Evolutionary conservation across 2,888 invertebrate species (phyloP).

Genomic region (Sabellastarte sp.): DNA sequence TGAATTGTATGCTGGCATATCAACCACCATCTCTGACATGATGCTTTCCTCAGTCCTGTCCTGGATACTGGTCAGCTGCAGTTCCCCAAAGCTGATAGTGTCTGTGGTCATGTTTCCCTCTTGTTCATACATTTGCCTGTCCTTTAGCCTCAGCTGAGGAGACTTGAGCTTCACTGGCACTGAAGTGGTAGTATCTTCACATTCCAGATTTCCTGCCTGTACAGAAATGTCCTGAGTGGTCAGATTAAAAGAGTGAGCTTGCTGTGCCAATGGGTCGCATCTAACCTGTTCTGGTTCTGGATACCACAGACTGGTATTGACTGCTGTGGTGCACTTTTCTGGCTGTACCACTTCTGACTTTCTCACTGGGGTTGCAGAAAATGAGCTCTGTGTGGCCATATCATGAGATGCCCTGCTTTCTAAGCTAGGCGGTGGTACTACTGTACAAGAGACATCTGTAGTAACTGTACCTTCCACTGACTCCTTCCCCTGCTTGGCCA

Average conservation of each 20-base stretch:
- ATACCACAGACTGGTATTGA: conserved; percentile 36
- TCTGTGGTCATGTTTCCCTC: too few species aligned
- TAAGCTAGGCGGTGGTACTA: too few species aligned
- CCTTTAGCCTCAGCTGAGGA: background rate
- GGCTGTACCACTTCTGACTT: background rate
- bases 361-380: background rate
- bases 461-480: background rate
- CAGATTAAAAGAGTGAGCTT: background rate
- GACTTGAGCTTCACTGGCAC: background rate
- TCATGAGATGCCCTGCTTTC: background rate
- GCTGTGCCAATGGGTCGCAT: background rate
- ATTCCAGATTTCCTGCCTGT: background rate
- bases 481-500: conserved; percentile 31
- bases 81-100: conserved; percentile 30
- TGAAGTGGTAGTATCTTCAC: background rate
- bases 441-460: background rate
- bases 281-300: conserved; percentile 4
- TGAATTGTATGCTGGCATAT: conserved; percentile 49
- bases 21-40: conserved; percentile 50
- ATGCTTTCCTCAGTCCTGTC: conserved; percentile 46
- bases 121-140: background rate
- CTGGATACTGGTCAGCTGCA: conserved; percentile 32
- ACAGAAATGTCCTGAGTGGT: background rate
- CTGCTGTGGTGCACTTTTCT: conserved; percentile 31
- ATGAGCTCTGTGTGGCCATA: conserved; percentile 1